Conservation (phyloP, 2,113 vertebrate species). For the Camelus dromedarius region DNA sequence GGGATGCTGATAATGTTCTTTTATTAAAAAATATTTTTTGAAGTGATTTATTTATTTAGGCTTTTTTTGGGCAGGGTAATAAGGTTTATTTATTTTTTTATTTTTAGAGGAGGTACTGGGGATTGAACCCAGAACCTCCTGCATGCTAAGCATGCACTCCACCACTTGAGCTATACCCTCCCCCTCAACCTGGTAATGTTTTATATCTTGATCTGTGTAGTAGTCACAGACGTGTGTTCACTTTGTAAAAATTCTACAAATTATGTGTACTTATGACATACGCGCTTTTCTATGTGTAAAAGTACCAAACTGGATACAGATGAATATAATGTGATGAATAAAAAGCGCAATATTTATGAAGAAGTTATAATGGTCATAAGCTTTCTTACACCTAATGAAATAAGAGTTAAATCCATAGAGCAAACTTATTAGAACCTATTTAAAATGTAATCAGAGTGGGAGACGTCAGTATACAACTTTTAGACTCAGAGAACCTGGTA, state of each 20-base stretch:
- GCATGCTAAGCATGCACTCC: too few relatives aligned
- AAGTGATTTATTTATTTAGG: too few relatives aligned
- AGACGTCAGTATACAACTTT: neutral
- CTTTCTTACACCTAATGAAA: neutral
- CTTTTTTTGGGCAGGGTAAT: too few relatives aligned
- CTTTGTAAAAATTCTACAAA: neutral
- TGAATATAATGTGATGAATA: neutral
- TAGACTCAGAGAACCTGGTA: neutral
- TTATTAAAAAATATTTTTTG: too few relatives aligned
- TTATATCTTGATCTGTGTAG: neutral
- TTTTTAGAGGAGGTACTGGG: too few relatives aligned
- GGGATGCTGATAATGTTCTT: neutral
- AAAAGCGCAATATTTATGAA: neutral
- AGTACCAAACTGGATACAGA: neutral
- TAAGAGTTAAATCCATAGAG: neutral
- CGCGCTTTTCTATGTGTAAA: neutral
- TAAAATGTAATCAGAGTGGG: neutral
- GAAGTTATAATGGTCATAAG: neutral
- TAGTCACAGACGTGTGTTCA: neutral
- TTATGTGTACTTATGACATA: neutral
- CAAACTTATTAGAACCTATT: neutral
- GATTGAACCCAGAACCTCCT: too few relatives aligned
- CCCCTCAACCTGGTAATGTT: neutral
- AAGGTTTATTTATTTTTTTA: too few relatives aligned
- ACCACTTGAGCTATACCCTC: too few relatives aligned